A percentile compares a stretch with the other conserved stretches of the same genome.
Conservation (phyloP, 2,113 vertebrate genomes). For the Heteronetta atricapilla region DNA sequence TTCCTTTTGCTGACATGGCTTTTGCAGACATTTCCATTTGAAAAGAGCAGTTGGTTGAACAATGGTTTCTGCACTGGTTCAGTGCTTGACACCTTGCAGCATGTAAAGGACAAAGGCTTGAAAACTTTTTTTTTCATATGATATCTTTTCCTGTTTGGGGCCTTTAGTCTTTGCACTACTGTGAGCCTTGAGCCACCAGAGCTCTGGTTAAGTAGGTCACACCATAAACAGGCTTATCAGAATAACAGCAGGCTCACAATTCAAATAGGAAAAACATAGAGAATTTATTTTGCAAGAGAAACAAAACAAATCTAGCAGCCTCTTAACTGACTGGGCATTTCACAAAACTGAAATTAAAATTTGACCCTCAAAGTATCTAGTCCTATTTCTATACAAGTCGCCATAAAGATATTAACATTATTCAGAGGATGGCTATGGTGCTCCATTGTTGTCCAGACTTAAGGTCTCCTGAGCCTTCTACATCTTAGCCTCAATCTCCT, state of each 20-base stretch:
- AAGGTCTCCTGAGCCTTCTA: not conserved
- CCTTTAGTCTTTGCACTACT: slow-evolving; percentile 36
- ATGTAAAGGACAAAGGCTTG: slow-evolving; percentile 27
- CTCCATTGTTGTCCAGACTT: not conserved
- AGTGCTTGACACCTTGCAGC: slow-evolving; percentile 51
- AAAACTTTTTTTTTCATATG: slow-evolving; percentile 2
- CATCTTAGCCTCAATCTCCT: fast-evolving
- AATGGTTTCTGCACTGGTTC: not conserved
- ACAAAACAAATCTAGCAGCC: slow-evolving; percentile 13
- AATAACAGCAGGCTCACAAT: not conserved
- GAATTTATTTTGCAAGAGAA: not conserved
- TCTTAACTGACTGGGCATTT: not conserved
- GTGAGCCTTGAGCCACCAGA: not conserved
- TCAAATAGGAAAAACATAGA: not conserved
- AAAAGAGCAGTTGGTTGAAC: slow-evolving; percentile 55
- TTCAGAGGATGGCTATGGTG: not conserved
- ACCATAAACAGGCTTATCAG: slow-evolving; percentile 35
- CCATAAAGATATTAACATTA: fast-evolving
- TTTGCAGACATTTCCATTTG: slow-evolving; percentile 58
- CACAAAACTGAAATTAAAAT: not conserved
- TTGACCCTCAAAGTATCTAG: not conserved
- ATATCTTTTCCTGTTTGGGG: slow-evolving; percentile 59
- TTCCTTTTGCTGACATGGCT: slow-evolving; percentile 50
- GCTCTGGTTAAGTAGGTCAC: slow-evolving; percentile 22
- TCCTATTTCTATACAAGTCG: not conserved